These are phyloP conservation scores for Seira musarum DNA, from an alignment of 2,888 invertebrate species.

Conservation along the genomic window DNA sequence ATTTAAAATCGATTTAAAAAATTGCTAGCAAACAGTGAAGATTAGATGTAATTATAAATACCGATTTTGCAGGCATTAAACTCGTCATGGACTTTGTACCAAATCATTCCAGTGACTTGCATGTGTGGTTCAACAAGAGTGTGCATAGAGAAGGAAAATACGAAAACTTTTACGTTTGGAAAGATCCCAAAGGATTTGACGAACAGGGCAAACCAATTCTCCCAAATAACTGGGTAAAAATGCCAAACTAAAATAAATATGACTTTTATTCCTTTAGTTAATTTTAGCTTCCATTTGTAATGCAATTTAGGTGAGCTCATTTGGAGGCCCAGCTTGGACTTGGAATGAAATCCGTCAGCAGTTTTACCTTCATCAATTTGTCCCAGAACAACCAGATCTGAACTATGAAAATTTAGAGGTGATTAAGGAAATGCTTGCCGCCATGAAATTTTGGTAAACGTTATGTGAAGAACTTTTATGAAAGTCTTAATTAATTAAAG, in stretches of 20 bases:
- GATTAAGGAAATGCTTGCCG: slow-evolving; percentile 78
- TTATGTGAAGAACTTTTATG: not conserved
- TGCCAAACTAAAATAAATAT: too few species aligned
- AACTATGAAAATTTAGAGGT: slow-evolving; percentile 84
- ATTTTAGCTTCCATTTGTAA: not conserved
- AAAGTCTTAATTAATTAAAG: too few species aligned
- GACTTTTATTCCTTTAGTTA: not conserved
- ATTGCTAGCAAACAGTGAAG: not conserved
- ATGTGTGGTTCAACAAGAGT: slow-evolving; percentile 83
- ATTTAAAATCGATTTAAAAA: not conserved
- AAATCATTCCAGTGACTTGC: slow-evolving; percentile 75
- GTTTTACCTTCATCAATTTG: slow-evolving; percentile 87
- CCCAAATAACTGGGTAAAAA: slow-evolving; percentile 69
- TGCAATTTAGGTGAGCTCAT: slow-evolving; percentile 75
- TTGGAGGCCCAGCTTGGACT: slow-evolving; percentile 84
- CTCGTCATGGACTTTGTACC: slow-evolving; percentile 85
- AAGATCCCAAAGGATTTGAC: slow-evolving; percentile 72
- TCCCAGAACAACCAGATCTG: slow-evolving; percentile 81
- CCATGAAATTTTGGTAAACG: slow-evolving; percentile 78
- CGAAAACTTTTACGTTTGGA: slow-evolving; percentile 87
- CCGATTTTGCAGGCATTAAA: slow-evolving; percentile 73
- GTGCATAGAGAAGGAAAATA: slow-evolving; percentile 77
- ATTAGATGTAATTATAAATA: too few species aligned
- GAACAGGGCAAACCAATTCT: slow-evolving; percentile 62
- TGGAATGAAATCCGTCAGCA: slow-evolving; percentile 80